Percentiles rank a stretch among this genome's conserved stretches.
Conservation (phyloP, 2,113 vertebrate species). For the Eubucco bourcierii region DNA sequence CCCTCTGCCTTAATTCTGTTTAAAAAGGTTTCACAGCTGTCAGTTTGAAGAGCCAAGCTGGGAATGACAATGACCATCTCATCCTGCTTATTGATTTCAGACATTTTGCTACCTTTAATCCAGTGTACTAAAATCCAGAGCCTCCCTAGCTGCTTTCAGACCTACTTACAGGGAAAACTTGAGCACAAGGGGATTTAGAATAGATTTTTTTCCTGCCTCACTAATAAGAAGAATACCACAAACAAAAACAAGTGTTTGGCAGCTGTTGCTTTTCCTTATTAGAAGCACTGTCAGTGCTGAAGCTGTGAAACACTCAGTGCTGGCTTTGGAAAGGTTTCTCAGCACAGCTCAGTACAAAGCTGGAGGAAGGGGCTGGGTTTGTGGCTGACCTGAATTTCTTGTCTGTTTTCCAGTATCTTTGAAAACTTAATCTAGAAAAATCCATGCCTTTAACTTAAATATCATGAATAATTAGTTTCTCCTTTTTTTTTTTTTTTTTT, state of each 20-base stretch:
- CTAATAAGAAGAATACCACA: neutral
- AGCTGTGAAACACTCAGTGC: neutral
- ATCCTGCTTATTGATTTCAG: slow-evolving; percentile 59
- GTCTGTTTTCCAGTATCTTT: neutral
- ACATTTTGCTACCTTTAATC: slow-evolving; percentile 38
- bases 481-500: neutral
- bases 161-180: neutral
- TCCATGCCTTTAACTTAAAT: neutral
- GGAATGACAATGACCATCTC: slow-evolving; percentile 39
- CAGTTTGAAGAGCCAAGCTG: slow-evolving; percentile 25
- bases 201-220: slow-evolving; percentile 16
- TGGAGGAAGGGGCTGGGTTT: neutral
- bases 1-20: slow-evolving; percentile 33
- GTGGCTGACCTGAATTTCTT: neutral
- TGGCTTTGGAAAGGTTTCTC: neutral
- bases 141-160: neutral
- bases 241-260: neutral
- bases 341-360: neutral
- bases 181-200: neutral
- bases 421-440: neutral
- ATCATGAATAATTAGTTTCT: neutral
- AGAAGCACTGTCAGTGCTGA: neutral
- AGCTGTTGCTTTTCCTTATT: neutral
- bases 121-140: slow-evolving; percentile 20
- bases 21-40: slow-evolving; percentile 34